Percentiles rank a stretch among this genome's conserved stretches.
phyloP scores from a whole-genome alignment of 2,113 vertebrate genomes.

The Centropus bengalensis region DNA sequence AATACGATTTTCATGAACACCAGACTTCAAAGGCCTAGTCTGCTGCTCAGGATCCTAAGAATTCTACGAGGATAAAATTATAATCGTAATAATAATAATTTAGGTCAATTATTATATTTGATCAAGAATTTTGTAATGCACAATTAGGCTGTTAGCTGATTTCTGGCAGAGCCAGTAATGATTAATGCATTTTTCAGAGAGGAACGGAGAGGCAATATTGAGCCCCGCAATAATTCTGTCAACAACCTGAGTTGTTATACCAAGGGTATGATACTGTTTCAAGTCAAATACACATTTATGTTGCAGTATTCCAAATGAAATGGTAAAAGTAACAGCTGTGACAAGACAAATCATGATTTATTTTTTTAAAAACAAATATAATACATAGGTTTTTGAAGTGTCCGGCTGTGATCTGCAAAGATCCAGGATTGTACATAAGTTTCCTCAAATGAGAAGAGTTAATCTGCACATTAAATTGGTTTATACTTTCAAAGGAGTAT shows the following conservation, averaged over 20 bases:
- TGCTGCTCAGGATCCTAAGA: neutral
- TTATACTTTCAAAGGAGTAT: constrained; percentile 61
- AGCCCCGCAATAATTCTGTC: constrained; percentile 35
- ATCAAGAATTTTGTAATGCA: neutral
- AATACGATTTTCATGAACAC: constrained; percentile 5
- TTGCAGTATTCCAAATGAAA: constrained; percentile 49
- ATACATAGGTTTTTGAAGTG: constrained; percentile 59
- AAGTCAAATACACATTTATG: constrained; percentile 59
- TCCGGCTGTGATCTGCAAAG: constrained; percentile 60
- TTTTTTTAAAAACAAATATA: constrained; percentile 34
- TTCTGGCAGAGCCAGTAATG: neutral
- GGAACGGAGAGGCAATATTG: neutral
- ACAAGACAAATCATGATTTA: constrained; percentile 63
- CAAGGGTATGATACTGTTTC: neutral
- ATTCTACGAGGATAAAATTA: neutral
- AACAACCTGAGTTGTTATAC: constrained; percentile 61
- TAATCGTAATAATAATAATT: constrained; percentile 2
- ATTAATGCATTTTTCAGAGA: neutral
- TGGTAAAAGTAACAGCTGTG: constrained; percentile 67
- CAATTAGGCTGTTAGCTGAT: neutral
- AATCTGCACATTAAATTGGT: constrained; percentile 24
- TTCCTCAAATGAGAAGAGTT: constrained; percentile 61
- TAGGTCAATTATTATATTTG: neutral
- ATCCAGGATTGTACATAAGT: constrained; percentile 65
- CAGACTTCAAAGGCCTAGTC: constrained; percentile 4